phyloP scores from a whole-genome alignment of 2,888 invertebrate genomes.

The Pseudanteris insignis region DNA sequence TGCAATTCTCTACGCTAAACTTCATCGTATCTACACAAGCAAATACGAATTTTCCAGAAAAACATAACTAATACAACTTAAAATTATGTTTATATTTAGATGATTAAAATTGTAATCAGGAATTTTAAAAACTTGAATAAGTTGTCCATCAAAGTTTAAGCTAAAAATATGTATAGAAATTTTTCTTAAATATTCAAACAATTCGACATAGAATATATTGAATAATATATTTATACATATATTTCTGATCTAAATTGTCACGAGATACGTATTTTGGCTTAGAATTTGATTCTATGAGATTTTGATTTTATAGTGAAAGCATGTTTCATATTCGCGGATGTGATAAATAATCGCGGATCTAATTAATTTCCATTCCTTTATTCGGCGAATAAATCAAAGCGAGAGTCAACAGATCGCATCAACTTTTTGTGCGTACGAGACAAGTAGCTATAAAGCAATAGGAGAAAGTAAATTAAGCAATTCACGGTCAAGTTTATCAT shows the following conservation, averaged over 20 bases:
- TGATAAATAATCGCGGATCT: slow-evolving; percentile 34
- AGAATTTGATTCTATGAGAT: too few relatives aligned
- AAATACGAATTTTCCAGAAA: slow-evolving; percentile 36
- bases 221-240: too few relatives aligned
- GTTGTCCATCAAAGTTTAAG: too few relatives aligned
- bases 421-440: slow-evolving; percentile 27
- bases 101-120: neutral
- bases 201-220: too few relatives aligned
- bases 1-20: slow-evolving; percentile 68
- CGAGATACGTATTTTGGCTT: too few relatives aligned
- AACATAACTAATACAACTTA: too few relatives aligned
- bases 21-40: slow-evolving; percentile 53
- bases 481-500: slow-evolving; percentile 38
- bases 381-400: slow-evolving; percentile 38
- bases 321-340: slow-evolving; percentile 2
- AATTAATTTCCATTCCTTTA: slow-evolving; percentile 42
- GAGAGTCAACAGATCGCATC: slow-evolving; percentile 37
- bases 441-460: slow-evolving; percentile 35
- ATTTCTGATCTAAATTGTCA: too few relatives aligned
- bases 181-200: too few relatives aligned
- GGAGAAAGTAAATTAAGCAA: slow-evolving; percentile 43
- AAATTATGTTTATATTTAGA: too few relatives aligned
- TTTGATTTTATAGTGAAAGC: slow-evolving; percentile 23
- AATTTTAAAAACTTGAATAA: too few relatives aligned
- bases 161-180: too few relatives aligned